Base-by-base conservation (phyloP, 1,140 invertebrate species). In the Aphaenogaster rudis region DNA sequence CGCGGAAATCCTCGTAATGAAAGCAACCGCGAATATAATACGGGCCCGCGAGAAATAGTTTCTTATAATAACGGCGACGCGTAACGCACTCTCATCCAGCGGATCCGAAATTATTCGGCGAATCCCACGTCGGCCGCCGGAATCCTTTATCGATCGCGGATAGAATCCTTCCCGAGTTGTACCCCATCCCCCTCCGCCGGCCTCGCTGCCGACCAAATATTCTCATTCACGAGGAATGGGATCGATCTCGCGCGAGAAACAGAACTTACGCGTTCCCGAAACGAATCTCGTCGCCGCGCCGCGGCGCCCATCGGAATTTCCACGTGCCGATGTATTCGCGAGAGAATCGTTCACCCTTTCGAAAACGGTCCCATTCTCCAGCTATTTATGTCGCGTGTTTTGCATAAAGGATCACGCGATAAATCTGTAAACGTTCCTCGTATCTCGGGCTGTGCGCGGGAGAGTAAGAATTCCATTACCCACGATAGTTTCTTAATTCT, bases 81-180 rank as follows among this genome's bases (percentile, higher is more conserved):
- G 67, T 17, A 9, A 33, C 67, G 52, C 42, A 13, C 69, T 61
- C 50, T 54, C 52, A 57, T 42, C 78, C 50, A 28, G 78, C 78
- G 77, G 36, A 67, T 82, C 59, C 42, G 52, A 84, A 84, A 84
- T 84, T 84, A 76, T 84, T 84, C 80, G 69, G 69, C 69, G 80
- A 76, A 84, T 74, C 69, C 42, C 80, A 59, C 11, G 61, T 42
- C 42, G 67, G 54, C 80, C 80, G 54, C 45, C n/a, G 80, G 69
- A 84, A 84, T 84, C 54, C 80, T 61, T 57, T 84, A 84, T 84
- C 80, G 80, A 84, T 84, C 80, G 80, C 69, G 80, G 28, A 63
- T 84, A 84, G 54, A 84, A 84, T 84, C 80, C 80, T 84, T 84
- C 11, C 42, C 69, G n/a, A 54, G 54, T 63, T 76, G 13, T 33